A percentile compares a stretch with the other conserved stretches of the same genome.
Conservation (phyloP, 2,888 invertebrate genomes). For the Empis stercorea region DNA sequence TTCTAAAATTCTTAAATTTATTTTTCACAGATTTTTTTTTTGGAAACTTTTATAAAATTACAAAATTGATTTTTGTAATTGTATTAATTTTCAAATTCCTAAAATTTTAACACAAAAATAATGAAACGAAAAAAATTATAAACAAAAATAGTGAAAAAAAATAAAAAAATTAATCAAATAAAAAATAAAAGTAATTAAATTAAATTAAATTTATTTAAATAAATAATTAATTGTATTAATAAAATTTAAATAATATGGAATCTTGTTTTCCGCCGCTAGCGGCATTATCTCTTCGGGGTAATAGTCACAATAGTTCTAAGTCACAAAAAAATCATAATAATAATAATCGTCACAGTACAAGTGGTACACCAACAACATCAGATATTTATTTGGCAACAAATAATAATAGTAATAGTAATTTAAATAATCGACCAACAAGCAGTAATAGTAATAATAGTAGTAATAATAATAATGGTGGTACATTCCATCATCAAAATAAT, state of each 20-base stretch:
- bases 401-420: slow-evolving; percentile 8
- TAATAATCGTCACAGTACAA: slow-evolving; percentile 24
- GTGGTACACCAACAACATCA: slow-evolving; percentile 12
- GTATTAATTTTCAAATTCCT: too few species aligned
- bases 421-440: neutral
- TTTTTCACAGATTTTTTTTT: too few species aligned
- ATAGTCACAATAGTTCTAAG: slow-evolving; percentile 18
- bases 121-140: too few species aligned
- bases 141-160: neutral
- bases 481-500: slow-evolving; percentile 1
- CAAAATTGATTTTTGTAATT: too few species aligned
- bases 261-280: slow-evolving; percentile 40
- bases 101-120: too few species aligned
- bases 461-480: neutral
- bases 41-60: too few species aligned
- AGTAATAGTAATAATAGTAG: slow-evolving; percentile 9
- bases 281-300: slow-evolving; percentile 34
- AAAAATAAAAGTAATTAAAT: neutral
- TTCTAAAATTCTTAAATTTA: too few species aligned
- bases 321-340: slow-evolving; percentile 17
- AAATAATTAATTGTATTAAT: neutral
- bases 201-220: too few species aligned
- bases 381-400: neutral
- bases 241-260: slow-evolving; percentile 28
- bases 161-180: neutral